Conservation (phyloP, 2,113 vertebrate genomes). For the Anseranas semipalmata region DNA sequence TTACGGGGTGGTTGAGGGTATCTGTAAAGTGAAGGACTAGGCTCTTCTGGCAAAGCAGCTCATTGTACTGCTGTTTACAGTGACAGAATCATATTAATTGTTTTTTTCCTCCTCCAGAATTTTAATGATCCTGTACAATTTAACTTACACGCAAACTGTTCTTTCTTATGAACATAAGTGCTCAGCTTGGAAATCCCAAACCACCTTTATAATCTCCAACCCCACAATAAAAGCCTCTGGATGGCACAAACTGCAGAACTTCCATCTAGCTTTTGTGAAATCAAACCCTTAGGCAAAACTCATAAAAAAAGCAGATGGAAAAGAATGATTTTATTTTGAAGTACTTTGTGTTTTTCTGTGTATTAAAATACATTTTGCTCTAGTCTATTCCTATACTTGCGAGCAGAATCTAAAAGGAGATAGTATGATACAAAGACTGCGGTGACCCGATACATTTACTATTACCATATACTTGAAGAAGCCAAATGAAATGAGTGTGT, state of each 20-base stretch:
- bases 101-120: neutral
- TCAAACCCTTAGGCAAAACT: constrained; percentile 11
- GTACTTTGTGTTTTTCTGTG: neutral
- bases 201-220: neutral
- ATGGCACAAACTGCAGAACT: neutral
- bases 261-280: constrained; percentile 9
- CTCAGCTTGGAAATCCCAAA: neutral
- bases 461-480: neutral
- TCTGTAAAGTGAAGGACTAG: neutral
- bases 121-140: neutral
- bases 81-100: neutral
- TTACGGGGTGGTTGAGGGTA: neutral
- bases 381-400: neutral
- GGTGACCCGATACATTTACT: neutral
- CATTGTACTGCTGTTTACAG: neutral
- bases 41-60: neutral
- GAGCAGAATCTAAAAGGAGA: neutral
- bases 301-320: neutral
- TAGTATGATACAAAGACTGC: neutral
- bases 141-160: neutral
- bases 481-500: constrained; percentile 27
- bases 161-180: neutral
- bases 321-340: constrained; percentile 3
- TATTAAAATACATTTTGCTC: neutral
- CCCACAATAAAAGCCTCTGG: neutral